These are phyloP conservation scores for Hylaeus anthracinus DNA, from an alignment of 1,140 invertebrate species.

Conservation along the genomic window DNA sequence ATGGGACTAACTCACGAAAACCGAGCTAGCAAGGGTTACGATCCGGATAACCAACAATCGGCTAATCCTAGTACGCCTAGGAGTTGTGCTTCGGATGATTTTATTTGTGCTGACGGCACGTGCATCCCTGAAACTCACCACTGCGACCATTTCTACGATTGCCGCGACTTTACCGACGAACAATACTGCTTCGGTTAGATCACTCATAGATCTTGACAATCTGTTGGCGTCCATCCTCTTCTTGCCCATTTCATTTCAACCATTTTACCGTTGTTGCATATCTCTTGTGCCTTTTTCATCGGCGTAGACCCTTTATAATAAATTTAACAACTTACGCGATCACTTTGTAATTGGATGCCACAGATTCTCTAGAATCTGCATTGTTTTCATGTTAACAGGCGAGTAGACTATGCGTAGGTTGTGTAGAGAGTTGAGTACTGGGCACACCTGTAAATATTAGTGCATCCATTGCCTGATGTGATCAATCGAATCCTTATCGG, in stretches of 20 bases:
- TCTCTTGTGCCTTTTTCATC: not conserved
- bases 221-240: conserved; percentile 58
- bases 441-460: conserved; percentile 65
- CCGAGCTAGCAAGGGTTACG: conserved; percentile 69
- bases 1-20: conserved; percentile 66
- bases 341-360: conserved; percentile 46
- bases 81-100: conserved; percentile 81
- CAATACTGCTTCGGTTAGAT: conserved; percentile 89
- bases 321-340: no score
- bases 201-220: conserved; percentile 72
- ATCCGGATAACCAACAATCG: conserved; percentile 65
- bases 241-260: not conserved
- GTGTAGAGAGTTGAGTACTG: conserved; percentile 72
- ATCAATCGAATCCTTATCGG: conserved; percentile 60
- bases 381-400: conserved; percentile 75
- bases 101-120: conserved; percentile 84
- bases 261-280: no score
- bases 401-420: conserved; percentile 76
- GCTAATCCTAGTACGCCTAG: conserved; percentile 74
- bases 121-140: conserved; percentile 86
- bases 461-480: conserved; percentile 75
- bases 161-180: conserved; percentile 95
- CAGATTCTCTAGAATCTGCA: conserved; percentile 73
- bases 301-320: no score
- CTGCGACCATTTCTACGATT: conserved; percentile 94